Conservation (phyloP, 1,140 invertebrate species). For the Nylanderia fulva region DNA sequence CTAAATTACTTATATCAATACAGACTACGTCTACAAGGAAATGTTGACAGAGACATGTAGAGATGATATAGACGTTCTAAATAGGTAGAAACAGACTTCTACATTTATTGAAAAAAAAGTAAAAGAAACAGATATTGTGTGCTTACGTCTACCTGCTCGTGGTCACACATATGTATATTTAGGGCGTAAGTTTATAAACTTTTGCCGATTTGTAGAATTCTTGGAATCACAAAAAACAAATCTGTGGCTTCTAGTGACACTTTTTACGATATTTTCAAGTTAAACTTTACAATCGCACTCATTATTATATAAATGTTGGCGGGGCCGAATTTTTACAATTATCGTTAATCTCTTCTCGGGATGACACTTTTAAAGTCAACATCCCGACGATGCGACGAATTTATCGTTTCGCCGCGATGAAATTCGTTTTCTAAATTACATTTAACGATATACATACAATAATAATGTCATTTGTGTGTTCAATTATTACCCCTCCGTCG, state of each 20-base stretch:
- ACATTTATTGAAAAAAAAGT: constrained; percentile 65
- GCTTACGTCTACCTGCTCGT: constrained; percentile 23
- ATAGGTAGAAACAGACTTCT: constrained; percentile 68
- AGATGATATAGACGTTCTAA: constrained; percentile 49
- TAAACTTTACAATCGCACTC: constrained; percentile 32
- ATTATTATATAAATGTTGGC: constrained; percentile 9
- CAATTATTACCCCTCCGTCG: not conserved
- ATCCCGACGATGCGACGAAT: not conserved
- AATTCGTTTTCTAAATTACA: constrained; percentile 69
- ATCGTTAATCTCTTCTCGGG: not conserved
- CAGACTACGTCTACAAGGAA: constrained; percentile 33
- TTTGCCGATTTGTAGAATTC: not conserved
- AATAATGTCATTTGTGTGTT: constrained; percentile 45
- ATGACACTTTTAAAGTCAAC: constrained; percentile 2
- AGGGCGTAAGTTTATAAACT: not conserved
- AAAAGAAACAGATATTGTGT: constrained; percentile 41
- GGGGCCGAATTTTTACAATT: constrained; percentile 3
- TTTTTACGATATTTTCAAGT: not conserved
- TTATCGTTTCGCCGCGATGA: constrained; percentile 26
- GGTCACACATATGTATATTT: not conserved
- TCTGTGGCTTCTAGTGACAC: not conserved
- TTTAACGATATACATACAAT: constrained; percentile 71
- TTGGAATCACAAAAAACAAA: not conserved
- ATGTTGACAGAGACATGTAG: constrained; percentile 47
- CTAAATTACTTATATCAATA: constrained; percentile 16